These are phyloP conservation scores for Aphidius gifuensis DNA, from an alignment of 1,140 invertebrate genomes.

Conservation along the genomic window DNA sequence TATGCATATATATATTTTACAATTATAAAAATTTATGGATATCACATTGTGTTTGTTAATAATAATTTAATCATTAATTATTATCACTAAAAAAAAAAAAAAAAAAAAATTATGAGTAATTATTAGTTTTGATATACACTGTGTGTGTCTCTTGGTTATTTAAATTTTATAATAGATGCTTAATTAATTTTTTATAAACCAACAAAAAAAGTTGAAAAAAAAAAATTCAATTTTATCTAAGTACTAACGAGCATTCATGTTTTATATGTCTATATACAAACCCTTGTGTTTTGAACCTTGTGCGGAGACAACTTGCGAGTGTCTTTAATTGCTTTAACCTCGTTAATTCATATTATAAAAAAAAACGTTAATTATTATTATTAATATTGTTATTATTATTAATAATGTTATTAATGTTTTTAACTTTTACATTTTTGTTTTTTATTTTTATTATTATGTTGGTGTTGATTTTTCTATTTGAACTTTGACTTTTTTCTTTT, in stretches of 20 bases:
- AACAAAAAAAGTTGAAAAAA: neutral
- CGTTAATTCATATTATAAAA: conserved; percentile 20
- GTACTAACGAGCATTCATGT: neutral
- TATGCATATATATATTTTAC: too few relatives aligned
- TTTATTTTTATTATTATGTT: too few relatives aligned
- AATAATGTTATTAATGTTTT: too few relatives aligned
- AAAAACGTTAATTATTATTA: neutral
- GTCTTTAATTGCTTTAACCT: conserved; percentile 21
- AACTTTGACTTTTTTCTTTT: too few relatives aligned
- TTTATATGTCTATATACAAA: neutral
- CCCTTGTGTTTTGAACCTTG: conserved; percentile 2
- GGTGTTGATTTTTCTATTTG: too few relatives aligned
- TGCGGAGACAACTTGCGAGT: conserved; percentile 12
- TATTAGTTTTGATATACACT: neutral
- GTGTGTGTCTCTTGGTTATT: neutral
- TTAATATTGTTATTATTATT: neutral
- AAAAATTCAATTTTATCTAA: neutral
- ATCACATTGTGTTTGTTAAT: too few relatives aligned
- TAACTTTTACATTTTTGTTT: too few relatives aligned
- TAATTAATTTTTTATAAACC: neutral
- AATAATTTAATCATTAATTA: neutral
- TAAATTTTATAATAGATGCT: neutral
- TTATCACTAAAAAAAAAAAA: too few relatives aligned
- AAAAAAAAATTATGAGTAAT: too few relatives aligned
- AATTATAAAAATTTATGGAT: too few relatives aligned